phyloP scores from a whole-genome alignment of 2,113 vertebrate genomes.

The Thinocorus orbignyianus region DNA sequence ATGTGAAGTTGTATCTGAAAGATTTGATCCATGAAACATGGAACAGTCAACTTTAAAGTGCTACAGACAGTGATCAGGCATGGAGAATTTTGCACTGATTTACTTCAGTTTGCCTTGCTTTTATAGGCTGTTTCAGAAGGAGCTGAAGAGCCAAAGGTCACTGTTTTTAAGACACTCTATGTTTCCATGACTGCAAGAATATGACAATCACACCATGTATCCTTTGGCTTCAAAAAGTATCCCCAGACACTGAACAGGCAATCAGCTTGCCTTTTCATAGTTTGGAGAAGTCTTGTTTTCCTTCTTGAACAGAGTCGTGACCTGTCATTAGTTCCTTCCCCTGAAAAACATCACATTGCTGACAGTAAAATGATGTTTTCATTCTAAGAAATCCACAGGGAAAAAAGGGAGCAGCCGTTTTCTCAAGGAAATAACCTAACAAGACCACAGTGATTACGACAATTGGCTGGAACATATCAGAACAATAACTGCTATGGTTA shows the following conservation, averaged over 20 bases:
- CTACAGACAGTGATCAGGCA: neutral
- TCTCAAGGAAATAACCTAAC: constrained; percentile 62
- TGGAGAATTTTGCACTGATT: neutral
- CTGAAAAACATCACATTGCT: constrained; percentile 52
- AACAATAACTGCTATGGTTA: constrained; percentile 29
- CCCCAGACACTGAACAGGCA: constrained; percentile 43
- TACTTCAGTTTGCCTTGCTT: neutral
- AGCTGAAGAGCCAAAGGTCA: constrained; percentile 19
- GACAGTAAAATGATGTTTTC: constrained; percentile 67
- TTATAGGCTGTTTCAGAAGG: neutral
- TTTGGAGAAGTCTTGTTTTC: constrained; percentile 53
- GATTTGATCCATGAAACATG: neutral
- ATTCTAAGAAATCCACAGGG: constrained; percentile 47
- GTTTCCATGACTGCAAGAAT: constrained; percentile 59
- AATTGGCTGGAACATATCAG: constrained; percentile 22
- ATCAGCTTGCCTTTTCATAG: constrained; percentile 27
- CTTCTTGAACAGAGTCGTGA: constrained; percentile 41
- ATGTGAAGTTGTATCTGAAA: neutral
- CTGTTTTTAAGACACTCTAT: neutral
- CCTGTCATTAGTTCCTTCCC: constrained; percentile 65
- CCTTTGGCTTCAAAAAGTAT: constrained; percentile 58
- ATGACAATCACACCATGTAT: constrained; percentile 43
- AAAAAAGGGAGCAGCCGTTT: neutral
- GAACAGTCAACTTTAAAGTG: neutral
- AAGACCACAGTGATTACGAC: constrained; percentile 2